phyloP scores from a whole-genome alignment of 1,140 invertebrate species.

The Cydia amplana region DNA sequence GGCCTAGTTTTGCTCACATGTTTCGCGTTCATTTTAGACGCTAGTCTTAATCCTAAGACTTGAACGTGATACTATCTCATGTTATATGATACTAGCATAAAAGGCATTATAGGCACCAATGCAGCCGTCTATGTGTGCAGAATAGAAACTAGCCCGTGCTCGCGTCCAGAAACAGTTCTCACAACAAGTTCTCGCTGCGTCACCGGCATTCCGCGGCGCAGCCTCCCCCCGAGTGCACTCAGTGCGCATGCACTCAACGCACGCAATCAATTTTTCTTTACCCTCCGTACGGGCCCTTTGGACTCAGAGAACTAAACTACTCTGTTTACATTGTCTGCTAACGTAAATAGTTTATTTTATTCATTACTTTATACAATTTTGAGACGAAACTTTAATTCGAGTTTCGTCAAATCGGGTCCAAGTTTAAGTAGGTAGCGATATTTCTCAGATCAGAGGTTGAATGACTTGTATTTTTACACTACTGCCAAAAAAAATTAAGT shows the following conservation, averaged over 20 bases:
- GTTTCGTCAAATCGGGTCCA: too few relatives aligned
- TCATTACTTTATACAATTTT: too few relatives aligned
- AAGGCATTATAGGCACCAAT: neutral
- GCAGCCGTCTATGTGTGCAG: slow-evolving; percentile 6
- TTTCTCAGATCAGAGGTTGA: too few relatives aligned
- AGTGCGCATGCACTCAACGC: slow-evolving; percentile 70
- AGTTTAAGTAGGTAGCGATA: too few relatives aligned
- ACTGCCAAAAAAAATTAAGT: too few relatives aligned
- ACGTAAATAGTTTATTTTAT: too few relatives aligned
- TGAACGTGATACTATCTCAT: neutral
- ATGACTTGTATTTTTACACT: too few relatives aligned
- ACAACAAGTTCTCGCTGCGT: slow-evolving; percentile 75
- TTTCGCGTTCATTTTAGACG: neutral
- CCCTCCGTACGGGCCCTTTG: neutral
- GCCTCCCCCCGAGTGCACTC: slow-evolving; percentile 55
- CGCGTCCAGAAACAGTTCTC: slow-evolving; percentile 67
- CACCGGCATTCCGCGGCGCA: slow-evolving; percentile 73
- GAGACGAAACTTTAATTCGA: too few relatives aligned
- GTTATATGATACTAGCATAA: neutral
- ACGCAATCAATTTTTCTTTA: slow-evolving; percentile 66
- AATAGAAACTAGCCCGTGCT: slow-evolving; percentile 24
- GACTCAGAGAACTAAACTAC: neutral
- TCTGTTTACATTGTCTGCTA: neutral
- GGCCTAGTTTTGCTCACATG: neutral
- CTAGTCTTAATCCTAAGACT: neutral